phyloP scores from a whole-genome alignment of 2,113 vertebrate genomes.

The Corapipo altera region DNA sequence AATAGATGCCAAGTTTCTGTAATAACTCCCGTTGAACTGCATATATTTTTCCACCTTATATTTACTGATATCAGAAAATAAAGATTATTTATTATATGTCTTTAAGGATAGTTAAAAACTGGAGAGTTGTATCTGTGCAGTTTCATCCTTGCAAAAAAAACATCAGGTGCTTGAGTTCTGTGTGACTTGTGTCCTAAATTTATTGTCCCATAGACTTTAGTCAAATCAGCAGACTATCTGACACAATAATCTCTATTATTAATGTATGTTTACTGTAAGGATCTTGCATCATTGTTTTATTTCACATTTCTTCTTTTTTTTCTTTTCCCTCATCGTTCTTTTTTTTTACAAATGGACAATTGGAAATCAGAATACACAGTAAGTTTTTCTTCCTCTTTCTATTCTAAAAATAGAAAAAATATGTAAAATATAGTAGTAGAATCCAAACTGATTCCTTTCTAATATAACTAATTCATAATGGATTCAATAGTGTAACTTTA shows the following conservation, averaged over 20 bases:
- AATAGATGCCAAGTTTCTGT: not conserved
- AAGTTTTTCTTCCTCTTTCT: constrained; percentile 78
- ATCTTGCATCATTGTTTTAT: constrained; percentile 39
- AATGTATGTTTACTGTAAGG: constrained; percentile 27
- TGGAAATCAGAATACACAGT: constrained; percentile 90
- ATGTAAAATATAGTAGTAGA: not conserved
- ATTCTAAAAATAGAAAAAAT: constrained; percentile 8
- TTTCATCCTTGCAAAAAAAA: not conserved
- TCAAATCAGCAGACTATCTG: not conserved
- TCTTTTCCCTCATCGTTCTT: not conserved
- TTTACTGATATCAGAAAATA: not conserved
- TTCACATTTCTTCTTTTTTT: constrained; percentile 55
- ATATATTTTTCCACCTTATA: not conserved
- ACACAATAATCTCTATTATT: not conserved
- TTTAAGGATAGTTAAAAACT: not conserved
- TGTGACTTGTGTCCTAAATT: not conserved
- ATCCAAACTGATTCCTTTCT: not conserved
- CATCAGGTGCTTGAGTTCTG: not conserved
- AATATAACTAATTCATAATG: not conserved
- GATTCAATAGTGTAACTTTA: not conserved
- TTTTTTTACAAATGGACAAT: constrained; percentile 47
- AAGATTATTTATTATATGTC: not conserved
- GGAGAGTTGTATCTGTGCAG: not conserved
- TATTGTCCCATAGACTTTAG: not conserved
- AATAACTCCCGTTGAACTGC: not conserved